A percentile compares a stretch with the other conserved stretches of the same genome.
These are phyloP conservation scores for Eupsilia transversa DNA, from an alignment of 2,888 invertebrate species.

Conservation along the genomic window DNA sequence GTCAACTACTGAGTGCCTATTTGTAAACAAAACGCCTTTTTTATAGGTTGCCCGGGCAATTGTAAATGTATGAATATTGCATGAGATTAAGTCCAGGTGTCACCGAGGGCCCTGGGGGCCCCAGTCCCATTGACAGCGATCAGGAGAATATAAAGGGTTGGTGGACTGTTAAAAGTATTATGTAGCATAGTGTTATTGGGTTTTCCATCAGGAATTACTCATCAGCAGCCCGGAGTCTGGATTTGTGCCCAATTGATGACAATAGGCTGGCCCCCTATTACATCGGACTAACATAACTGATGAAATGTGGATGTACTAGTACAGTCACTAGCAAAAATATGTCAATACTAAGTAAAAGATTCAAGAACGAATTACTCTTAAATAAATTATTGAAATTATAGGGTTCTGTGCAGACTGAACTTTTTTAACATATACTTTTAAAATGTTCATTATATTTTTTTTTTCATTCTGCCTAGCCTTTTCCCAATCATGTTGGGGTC, in stretches of 20 bases:
- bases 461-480: too few relatives aligned
- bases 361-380: too few relatives aligned
- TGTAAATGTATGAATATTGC: conserved; percentile 73
- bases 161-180: neutral
- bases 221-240: neutral
- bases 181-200: neutral
- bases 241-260: neutral
- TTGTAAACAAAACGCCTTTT: conserved; percentile 50
- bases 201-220: neutral
- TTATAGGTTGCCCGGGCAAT: conserved; percentile 46
- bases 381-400: too few relatives aligned
- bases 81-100: conserved; percentile 71
- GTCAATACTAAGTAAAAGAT: too few relatives aligned
- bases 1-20: conserved; percentile 40
- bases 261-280: neutral
- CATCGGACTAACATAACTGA: neutral
- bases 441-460: too few relatives aligned
- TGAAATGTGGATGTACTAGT: too few relatives aligned
- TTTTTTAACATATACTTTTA: too few relatives aligned
- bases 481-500: too few relatives aligned
- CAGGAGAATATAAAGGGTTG: neutral
- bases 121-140: conserved; percentile 16
- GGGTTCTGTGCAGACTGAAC: too few relatives aligned
- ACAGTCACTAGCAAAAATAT: too few relatives aligned
- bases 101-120: conserved; percentile 27